These are phyloP conservation scores for Scaptomyza reducta DNA, from an alignment of 2,888 invertebrate species.

Conservation along the genomic window DNA sequence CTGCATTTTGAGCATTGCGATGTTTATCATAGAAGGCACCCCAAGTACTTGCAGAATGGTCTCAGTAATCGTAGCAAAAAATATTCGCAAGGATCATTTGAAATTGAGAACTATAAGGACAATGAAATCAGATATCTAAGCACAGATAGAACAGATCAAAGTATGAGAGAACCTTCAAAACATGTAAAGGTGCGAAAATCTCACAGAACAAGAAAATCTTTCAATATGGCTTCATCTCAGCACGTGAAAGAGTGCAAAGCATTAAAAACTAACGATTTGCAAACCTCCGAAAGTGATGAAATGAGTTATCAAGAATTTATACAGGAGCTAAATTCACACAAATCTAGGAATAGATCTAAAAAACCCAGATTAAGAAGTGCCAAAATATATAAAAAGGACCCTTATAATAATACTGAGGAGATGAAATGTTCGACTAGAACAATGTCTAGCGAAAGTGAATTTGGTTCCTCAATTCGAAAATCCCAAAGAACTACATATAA, in stretches of 20 bases:
- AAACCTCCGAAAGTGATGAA: background rate
- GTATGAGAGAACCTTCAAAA: background rate
- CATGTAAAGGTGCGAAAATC: background rate
- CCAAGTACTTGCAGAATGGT: background rate
- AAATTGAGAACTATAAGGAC: no score
- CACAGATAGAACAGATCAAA: background rate
- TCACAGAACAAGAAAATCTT: background rate
- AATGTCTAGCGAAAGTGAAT: background rate
- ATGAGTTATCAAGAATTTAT: background rate
- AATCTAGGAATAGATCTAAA: background rate
- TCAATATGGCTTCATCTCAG: background rate
- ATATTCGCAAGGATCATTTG: no score
- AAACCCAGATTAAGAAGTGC: background rate
- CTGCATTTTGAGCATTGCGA: slow-evolving; percentile 41
- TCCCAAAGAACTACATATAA: background rate
- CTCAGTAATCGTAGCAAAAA: no score
- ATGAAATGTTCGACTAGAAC: background rate
- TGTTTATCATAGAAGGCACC: slow-evolving; percentile 19
- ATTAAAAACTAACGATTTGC: background rate
- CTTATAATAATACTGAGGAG: background rate
- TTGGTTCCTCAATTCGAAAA: background rate
- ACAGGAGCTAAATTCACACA: background rate
- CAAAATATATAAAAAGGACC: background rate
- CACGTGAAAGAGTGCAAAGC: background rate
- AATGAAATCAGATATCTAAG: no score